phyloP scores from a whole-genome alignment of 2,888 invertebrate genomes.

The Mesochorus sp. region DNA sequence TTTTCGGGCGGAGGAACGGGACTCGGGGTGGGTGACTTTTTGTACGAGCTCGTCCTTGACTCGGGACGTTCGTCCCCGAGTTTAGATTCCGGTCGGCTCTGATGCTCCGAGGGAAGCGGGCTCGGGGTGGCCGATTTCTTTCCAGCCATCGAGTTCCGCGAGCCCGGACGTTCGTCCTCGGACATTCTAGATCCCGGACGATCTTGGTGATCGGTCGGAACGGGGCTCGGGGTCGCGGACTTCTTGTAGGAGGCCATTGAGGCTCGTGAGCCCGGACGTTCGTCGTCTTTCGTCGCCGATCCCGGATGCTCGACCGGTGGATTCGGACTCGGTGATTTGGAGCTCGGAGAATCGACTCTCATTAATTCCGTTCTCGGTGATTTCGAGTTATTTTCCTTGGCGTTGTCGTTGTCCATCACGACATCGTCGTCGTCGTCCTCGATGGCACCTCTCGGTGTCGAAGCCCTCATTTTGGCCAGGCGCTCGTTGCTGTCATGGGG shows the following conservation, averaged over 20 bases:
- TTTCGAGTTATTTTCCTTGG: constrained; percentile 32
- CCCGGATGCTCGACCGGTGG: too few relatives aligned
- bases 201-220: too few relatives aligned
- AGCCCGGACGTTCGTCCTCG: too few relatives aligned
- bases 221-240: too few relatives aligned
- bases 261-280: too few relatives aligned
- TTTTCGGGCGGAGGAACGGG: background rate
- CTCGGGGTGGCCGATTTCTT: constrained; percentile 14
- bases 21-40: too few relatives aligned
- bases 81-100: background rate
- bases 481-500: constrained; percentile 30
- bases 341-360: constrained; percentile 21
- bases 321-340: background rate
- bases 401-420: constrained; percentile 68
- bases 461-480: constrained; percentile 37
- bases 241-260: too few relatives aligned
- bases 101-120: constrained; percentile 7
- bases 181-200: too few relatives aligned
- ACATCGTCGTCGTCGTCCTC: constrained; percentile 74
- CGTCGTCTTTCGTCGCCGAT: too few relatives aligned
- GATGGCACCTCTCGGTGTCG: constrained; percentile 48
- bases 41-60: too few relatives aligned
- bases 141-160: background rate
- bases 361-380: constrained; percentile 8
- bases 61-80: too few relatives aligned